Base-by-base conservation (phyloP, 2,888 invertebrate genomes). In the Pammene fasciana region DNA sequence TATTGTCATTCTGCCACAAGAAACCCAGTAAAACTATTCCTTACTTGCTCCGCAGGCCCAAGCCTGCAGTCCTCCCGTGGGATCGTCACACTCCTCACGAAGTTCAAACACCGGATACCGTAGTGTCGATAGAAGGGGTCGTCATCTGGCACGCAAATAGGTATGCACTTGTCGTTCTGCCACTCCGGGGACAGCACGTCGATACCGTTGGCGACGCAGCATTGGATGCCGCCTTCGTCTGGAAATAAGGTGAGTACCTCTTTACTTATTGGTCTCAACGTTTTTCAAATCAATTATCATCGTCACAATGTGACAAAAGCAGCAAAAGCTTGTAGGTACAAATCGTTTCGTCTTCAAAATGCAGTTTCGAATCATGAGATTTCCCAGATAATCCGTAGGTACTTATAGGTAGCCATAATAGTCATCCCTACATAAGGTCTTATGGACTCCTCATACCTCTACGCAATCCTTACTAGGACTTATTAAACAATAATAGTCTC, bases 141-240 rank as follows among this genome's bases (percentile, higher is more conserved):
- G 54, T 91, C 86, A 0, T 88, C 85, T 0, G 94, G 90, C 8
- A 95, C 92, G 13, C 82, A 83, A 73, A 95, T 94, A 0, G 94
- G 94, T 50, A 94, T 90, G 73, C 95, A 95, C 46, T 94, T 94
- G 70, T 94, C 94, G 78, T 95, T 94, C 73, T 83, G 82, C 79
- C 86, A 82, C 50, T 92, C 87, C 0, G 86, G 76, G 0, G 93
- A 87, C 0, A 94, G 79, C 9, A 89, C 78, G 54, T 86, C 88
- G 0, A 80, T 75, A 0, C 94, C 93, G 46, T 91, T 85, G 45
- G 84, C 86, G 5, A 89, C 74, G 73, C 94, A 94, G 79, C 94
- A 94, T 74, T 93, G 92, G 71, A 94, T 93, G 0, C 93, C 94
- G 5, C 93, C 93, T 78, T 89, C 86, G 43, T 90, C 92, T 92